A percentile compares a stretch with the other conserved stretches of the same genome.
Evolutionary conservation across 2,888 invertebrate genomes (phyloP).

Genomic region (Macrophya alboannulata): DNA sequence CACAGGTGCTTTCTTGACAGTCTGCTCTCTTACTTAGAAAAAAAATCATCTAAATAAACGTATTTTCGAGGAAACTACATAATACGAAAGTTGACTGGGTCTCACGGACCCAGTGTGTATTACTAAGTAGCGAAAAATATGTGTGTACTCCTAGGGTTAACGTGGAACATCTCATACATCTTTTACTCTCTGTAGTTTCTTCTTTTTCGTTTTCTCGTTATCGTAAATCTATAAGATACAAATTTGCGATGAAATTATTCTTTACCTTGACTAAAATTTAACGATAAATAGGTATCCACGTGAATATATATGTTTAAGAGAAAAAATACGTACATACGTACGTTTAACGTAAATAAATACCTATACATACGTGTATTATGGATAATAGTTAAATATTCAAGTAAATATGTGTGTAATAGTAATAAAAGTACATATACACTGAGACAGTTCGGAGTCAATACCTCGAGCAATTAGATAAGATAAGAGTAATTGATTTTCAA

Average conservation of each 20-base stretch:
- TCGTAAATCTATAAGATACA: not conserved
- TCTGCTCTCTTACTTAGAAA: too few relatives aligned
- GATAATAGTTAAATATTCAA: not conserved
- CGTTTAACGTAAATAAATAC: not conserved
- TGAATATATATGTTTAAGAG: not conserved
- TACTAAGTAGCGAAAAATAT: too few relatives aligned
- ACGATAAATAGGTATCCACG: not conserved
- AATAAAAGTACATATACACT: not conserved
- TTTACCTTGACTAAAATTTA: not conserved
- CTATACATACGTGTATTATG: not conserved
- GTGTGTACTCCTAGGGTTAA: too few relatives aligned
- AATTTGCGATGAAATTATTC: not conserved
- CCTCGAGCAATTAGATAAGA: slow-evolving; percentile 40
- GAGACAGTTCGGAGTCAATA: slow-evolving; percentile 10
- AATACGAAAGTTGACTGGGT: too few relatives aligned
- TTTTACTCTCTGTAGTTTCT: too few relatives aligned
- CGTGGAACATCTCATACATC: too few relatives aligned
- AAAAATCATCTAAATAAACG: too few relatives aligned
- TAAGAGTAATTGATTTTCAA: slow-evolving; percentile 43
- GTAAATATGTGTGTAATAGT: not conserved
- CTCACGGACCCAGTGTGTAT: too few relatives aligned
- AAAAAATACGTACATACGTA: not conserved
- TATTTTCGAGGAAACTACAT: too few relatives aligned
- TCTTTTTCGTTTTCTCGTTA: not conserved
- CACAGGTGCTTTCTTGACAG: too few relatives aligned